phyloP scores from a whole-genome alignment of 2,113 vertebrate genomes.

The Apodemus sylvaticus region DNA sequence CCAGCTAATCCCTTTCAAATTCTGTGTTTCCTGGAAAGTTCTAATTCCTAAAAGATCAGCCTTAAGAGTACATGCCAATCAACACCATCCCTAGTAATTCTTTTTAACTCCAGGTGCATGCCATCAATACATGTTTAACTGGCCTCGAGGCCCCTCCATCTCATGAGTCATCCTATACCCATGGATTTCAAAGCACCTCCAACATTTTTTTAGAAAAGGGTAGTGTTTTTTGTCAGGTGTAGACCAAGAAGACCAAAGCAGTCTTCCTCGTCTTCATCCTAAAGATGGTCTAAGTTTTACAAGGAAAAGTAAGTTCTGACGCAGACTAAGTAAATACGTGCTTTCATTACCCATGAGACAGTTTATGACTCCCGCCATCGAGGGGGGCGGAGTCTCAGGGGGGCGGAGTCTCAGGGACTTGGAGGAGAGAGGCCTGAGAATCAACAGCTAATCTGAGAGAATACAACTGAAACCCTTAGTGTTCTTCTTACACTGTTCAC shows the following conservation, averaged over 20 bases:
- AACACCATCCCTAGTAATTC: background rate
- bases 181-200: constrained; percentile 11
- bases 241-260: background rate
- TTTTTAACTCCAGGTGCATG: constrained; percentile 48
- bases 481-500: background rate
- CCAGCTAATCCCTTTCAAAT: constrained; percentile 32
- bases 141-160: constrained; percentile 25
- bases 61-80: constrained; percentile 48
- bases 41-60: constrained; percentile 63
- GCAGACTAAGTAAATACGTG: constrained; percentile 65
- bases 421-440: background rate
- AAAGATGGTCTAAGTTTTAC: background rate
- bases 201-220: constrained; percentile 2
- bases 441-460: background rate
- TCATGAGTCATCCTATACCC: constrained; percentile 39
- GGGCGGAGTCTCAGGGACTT: background rate
- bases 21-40: constrained; percentile 24
- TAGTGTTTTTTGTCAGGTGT: background rate
- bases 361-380: background rate
- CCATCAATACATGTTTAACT: constrained; percentile 8
- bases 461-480: background rate
- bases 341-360: background rate
- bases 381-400: too few relatives aligned
- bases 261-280: background rate
- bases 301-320: constrained; percentile 63